These are phyloP conservation scores for Eustalomyia histrio DNA, from an alignment of 2,888 invertebrate genomes.

Conservation along the genomic window DNA sequence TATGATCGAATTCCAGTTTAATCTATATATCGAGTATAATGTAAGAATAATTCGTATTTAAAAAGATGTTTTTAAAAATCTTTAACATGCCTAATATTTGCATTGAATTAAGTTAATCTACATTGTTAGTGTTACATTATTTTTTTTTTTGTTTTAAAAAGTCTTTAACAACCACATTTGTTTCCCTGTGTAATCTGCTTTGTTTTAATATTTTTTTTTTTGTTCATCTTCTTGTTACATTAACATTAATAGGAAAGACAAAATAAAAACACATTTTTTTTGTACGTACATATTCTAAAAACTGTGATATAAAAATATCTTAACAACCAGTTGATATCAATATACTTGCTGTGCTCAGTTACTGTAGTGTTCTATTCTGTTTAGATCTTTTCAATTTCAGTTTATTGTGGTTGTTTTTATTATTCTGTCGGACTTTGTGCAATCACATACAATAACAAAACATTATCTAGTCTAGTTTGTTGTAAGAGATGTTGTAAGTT, in stretches of 20 bases:
- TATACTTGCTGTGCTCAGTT: slow-evolving; percentile 41
- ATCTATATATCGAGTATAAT: too few species aligned
- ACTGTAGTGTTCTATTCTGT: slow-evolving; percentile 1
- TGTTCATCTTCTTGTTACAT: slow-evolving; percentile 19
- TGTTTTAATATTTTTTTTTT: not conserved
- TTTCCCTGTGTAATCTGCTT: slow-evolving; percentile 1
- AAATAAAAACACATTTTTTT: not conserved
- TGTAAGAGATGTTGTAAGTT: slow-evolving; percentile 21
- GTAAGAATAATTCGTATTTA: too few species aligned
- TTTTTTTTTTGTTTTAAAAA: too few species aligned
- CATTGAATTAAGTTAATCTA: too few species aligned
- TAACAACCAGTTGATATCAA: slow-evolving; percentile 53
- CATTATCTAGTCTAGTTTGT: slow-evolving; percentile 61
- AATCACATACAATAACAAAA: slow-evolving; percentile 53
- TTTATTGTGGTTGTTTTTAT: not conserved
- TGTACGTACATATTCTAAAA: not conserved
- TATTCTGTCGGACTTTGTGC: slow-evolving; percentile 33
- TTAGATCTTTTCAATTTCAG: not conserved
- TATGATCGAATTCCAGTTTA: too few species aligned
- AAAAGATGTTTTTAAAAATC: too few species aligned
- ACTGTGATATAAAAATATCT: slow-evolving; percentile 55
- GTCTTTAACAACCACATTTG: too few species aligned
- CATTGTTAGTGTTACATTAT: too few species aligned
- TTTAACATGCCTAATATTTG: too few species aligned
- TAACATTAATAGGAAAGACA: slow-evolving; percentile 30